Percentiles rank a stretch among this genome's conserved stretches.
Conservation (phyloP, 2,888 invertebrate species). For the Athalia rosae region DNA sequence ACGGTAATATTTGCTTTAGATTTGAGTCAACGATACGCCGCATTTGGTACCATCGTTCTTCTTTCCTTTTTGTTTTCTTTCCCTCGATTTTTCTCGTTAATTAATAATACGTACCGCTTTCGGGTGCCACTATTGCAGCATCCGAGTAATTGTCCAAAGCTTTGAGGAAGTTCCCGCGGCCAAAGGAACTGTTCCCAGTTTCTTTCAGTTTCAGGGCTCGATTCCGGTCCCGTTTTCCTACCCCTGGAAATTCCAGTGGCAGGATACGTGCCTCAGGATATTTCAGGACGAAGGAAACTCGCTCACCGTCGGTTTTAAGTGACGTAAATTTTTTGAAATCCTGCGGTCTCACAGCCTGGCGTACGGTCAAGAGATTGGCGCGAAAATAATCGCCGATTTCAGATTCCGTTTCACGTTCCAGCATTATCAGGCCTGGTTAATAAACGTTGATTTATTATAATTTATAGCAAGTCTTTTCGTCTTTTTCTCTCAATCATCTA, state of each 20-base stretch:
- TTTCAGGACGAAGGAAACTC: conserved; percentile 79
- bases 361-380: conserved; percentile 69
- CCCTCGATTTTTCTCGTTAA: conserved; percentile 13
- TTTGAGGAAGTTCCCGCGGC: conserved; percentile 80
- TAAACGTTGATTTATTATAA: not conserved
- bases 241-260: conserved; percentile 75
- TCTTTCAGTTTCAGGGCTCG: conserved; percentile 81
- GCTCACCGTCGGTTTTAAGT: conserved; percentile 79
- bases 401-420: conserved; percentile 53
- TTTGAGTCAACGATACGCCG: not conserved
- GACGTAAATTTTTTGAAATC: conserved; percentile 80
- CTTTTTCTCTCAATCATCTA: too few relatives aligned
- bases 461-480: too few relatives aligned
- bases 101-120: conserved; percentile 78
- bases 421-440: conserved; percentile 5
- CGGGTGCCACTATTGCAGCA: conserved; percentile 81
- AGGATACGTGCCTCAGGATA: conserved; percentile 74
- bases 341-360: conserved; percentile 76
- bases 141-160: conserved; percentile 83
- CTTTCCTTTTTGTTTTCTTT: not conserved
- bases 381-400: conserved; percentile 65
- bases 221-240: conserved; percentile 76
- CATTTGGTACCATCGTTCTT: not conserved
- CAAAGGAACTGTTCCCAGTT: conserved; percentile 84
- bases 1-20: conserved; percentile 5